A percentile compares a stretch with the other conserved stretches of the same genome.
Conservation (phyloP, 2,888 invertebrate genomes). For the Pterobdella sp. region DNA sequence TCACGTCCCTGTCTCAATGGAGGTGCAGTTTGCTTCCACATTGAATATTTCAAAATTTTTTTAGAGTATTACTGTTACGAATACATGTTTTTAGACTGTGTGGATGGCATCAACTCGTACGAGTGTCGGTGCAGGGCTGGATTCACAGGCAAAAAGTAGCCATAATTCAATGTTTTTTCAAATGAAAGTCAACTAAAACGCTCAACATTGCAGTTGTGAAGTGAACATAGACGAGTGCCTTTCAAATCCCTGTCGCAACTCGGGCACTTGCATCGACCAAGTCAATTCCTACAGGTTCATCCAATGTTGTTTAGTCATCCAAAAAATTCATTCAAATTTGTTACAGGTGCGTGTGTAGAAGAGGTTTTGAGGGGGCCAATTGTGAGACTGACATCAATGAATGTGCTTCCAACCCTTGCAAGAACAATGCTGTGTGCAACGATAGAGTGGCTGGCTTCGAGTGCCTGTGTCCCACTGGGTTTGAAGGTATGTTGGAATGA, state of each 20-base stretch:
- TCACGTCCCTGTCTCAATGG: constrained; percentile 39
- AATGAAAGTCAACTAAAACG: not conserved
- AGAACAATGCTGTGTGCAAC: constrained; percentile 64
- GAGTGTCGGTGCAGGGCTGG: not conserved
- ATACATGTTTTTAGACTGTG: no score
- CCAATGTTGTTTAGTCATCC: not conserved
- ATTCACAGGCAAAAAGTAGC: constrained; percentile 15
- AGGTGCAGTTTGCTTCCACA: no score
- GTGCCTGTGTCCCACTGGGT: constrained; percentile 37
- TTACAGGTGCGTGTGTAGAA: not conserved
- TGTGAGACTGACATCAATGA: constrained; percentile 28
- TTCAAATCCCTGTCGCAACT: constrained; percentile 34
- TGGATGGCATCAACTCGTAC: not conserved
- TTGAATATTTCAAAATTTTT: no score
- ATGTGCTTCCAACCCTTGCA: constrained; percentile 32
- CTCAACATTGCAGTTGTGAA: constrained; percentile 31
- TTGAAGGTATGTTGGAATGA: constrained; percentile 23
- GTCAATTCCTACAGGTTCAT: constrained; percentile 29
- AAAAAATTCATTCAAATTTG: not conserved
- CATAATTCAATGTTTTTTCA: not conserved
- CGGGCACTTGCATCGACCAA: constrained; percentile 34
- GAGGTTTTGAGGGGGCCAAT: not conserved
- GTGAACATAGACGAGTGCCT: constrained; percentile 35
- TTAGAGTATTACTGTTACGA: no score
- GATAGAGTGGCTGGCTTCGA: constrained; percentile 66